Evolutionary conservation across 2,113 vertebrate genomes (phyloP), one percentile per base, ranked within the genome.

Genomic region (Electrona antarctica): DNA sequence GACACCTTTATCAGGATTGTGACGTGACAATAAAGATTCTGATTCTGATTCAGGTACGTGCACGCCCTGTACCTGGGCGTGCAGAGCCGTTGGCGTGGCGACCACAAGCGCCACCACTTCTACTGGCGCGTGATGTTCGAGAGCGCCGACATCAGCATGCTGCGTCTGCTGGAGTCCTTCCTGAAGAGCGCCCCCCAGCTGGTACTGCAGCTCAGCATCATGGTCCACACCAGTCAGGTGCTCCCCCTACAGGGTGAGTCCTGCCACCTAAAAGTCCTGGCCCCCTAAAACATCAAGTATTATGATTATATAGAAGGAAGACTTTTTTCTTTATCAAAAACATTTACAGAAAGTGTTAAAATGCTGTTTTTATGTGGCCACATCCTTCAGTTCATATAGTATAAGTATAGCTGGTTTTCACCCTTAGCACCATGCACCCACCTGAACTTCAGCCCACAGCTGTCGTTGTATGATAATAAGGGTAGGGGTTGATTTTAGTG

Each of bases 141-240:
- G 90, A 97, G 94, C 8, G 98, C 98, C 0, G 98, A 99, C 54
- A 96, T 99, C 94, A 97, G 94, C 93, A 98, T 98, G 96, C 92
- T 99, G 84, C 93, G 97, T 8, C 94, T 99, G 63, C 94, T 99
- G 63, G 97, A 99, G 93, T 96, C 96, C 83, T 99, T 99, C 89
- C 93, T 99, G 84, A 98, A 98, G 93, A 99, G 96, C 10, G 98
- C 97, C 2, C 98, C 98, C n/a, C 98, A 99, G 92, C 96, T 99
- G 0, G 97, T 99, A 63, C 92, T 99, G 91, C 97, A 99, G 95
- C 96, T 99, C 81, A 97, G 95, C 93, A 97, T 99, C 87, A 95
- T 98, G 94, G 88, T 98, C 80, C 92, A 96, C 71, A 90, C 89
- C 77, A 92, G 83, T 57, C 73, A 86, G 74, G 88, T 95, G 3